These are phyloP conservation scores for Periplaneta americana DNA, from an alignment of 1,140 invertebrate genomes.

Conservation along the genomic window DNA sequence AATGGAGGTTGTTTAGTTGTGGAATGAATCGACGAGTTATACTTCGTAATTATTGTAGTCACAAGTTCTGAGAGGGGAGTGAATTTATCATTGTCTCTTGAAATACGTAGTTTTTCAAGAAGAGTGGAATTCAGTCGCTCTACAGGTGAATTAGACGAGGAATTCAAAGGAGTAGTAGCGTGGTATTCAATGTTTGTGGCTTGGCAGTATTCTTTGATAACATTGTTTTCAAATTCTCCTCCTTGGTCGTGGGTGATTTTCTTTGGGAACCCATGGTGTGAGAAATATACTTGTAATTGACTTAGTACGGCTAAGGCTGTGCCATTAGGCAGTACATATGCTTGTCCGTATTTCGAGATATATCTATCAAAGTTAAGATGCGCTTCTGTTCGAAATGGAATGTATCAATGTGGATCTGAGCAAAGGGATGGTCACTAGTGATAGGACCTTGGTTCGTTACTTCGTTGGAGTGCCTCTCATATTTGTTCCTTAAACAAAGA, in stretches of 20 bases:
- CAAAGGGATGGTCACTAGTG: not conserved
- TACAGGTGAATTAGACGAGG: too few species aligned
- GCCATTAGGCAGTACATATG: not conserved
- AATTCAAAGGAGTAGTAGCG: not conserved
- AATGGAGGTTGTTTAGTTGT: too few species aligned
- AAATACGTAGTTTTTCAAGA: not conserved
- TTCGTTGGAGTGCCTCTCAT: not conserved
- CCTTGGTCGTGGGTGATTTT: too few species aligned
- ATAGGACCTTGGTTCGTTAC: not conserved
- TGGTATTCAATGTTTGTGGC: not conserved
- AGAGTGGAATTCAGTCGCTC: not conserved
- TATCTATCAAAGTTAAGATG: too few species aligned
- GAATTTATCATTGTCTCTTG: not conserved
- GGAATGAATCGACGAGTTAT: too few species aligned
- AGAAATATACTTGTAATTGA: not conserved
- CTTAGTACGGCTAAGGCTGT: not conserved
- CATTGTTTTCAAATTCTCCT: not conserved
- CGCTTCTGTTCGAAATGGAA: not conserved
- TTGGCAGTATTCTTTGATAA: not conserved
- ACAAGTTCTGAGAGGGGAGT: not conserved
- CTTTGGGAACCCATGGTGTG: not conserved
- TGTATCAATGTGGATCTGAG: not conserved
- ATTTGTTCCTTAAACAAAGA: not conserved
- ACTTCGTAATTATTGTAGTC: too few species aligned
- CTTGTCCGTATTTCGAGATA: not conserved